A percentile compares a stretch with the other conserved stretches of the same genome.
Evolutionary conservation across 23 tunicate genomes (phyloP).

Genomic region (Halocynthia roretzi): DNA sequence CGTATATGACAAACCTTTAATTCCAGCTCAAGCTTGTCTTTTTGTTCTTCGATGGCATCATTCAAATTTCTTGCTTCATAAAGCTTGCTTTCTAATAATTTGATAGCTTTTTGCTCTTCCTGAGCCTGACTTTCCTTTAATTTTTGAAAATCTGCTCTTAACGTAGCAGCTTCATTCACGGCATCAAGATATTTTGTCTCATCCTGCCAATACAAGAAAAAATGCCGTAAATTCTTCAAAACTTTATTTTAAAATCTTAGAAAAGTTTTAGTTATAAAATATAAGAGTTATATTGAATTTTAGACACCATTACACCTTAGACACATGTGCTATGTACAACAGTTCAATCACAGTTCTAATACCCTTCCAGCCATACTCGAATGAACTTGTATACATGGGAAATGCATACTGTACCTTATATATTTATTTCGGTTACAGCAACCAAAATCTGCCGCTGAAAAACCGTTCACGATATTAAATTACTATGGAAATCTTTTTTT

Average conservation of each 20-base stretch:
- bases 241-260: neutral
- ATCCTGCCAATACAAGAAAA: neutral
- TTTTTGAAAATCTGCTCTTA: neutral
- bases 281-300: neutral
- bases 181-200: slow-evolving; percentile 1
- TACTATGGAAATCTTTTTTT: too few relatives aligned
- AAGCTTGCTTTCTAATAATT: neutral
- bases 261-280: neutral
- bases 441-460: too few relatives aligned
- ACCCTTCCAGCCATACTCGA: too few relatives aligned
- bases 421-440: too few relatives aligned
- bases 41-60: neutral
- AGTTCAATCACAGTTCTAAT: too few relatives aligned
- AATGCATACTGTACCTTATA: too few relatives aligned
- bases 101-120: slow-evolving; percentile 2
- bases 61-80: neutral
- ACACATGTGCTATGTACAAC: neutral
- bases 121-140: slow-evolving; percentile 2
- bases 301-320: neutral
- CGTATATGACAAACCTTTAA: neutral
- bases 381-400: too few relatives aligned
- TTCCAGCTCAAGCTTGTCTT: neutral
- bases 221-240: neutral
- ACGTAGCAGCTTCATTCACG: neutral
- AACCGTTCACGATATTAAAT: too few relatives aligned